Percentiles rank a stretch among this genome's conserved stretches.
These are phyloP conservation scores for Whitmania pigra DNA, from an alignment of 1,140 invertebrate species.

Conservation along the genomic window DNA sequence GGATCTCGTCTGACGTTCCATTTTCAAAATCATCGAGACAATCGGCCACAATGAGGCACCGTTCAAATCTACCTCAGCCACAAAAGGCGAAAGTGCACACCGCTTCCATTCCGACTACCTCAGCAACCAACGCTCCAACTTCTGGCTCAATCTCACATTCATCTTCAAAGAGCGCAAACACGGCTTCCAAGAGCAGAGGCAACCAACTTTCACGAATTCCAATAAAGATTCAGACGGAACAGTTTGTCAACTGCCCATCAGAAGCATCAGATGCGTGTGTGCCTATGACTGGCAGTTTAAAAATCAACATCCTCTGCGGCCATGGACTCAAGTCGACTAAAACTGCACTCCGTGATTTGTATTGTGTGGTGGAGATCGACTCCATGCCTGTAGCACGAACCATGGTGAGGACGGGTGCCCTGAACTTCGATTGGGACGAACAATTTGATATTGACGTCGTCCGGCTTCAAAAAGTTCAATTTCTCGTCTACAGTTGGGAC, in stretches of 20 bases:
- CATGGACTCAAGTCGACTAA: constrained; percentile 64
- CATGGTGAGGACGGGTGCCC: constrained; percentile 86
- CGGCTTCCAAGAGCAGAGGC: constrained; percentile 27
- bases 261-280: constrained; percentile 40
- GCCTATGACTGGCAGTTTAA: neutral
- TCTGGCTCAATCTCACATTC: neutral
- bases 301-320: constrained; percentile 64
- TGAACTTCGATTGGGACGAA: constrained; percentile 98
- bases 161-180: neutral
- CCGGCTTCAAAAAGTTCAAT: constrained; percentile 78
- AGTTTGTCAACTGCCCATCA: constrained; percentile 33
- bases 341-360: constrained; percentile 84
- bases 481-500: constrained; percentile 96
- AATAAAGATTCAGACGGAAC: constrained; percentile 38
- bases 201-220: constrained; percentile 38
- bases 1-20: neutral
- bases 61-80: constrained; percentile 1
- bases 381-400: constrained; percentile 89
- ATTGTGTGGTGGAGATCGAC: constrained; percentile 92
- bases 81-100: neutral
- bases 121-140: neutral
- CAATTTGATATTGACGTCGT: constrained; percentile 92
- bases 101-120: neutral
- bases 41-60: neutral
- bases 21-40: constrained; percentile 8